Evolutionary conservation across 2,888 invertebrate genomes (phyloP), one percentile per base, ranked within the genome.

Genomic region (Cheilosia variabilis): DNA sequence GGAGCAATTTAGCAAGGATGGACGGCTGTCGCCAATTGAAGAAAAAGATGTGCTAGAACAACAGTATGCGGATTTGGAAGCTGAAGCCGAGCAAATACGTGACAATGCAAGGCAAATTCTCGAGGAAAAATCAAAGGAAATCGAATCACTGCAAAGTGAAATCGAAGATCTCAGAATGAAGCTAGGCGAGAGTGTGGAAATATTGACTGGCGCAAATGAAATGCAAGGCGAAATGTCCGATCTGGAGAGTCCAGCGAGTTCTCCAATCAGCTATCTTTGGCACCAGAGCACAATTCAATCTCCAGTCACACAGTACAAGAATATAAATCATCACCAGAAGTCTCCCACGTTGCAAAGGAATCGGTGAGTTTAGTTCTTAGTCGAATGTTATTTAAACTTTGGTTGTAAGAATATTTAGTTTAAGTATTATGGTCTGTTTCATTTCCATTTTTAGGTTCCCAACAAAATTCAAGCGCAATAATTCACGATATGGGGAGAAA

Each of bases 1-100:
- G 91, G 95, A 96, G 72, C 95, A 96, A 90, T 95, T 95, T 90
- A 94, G 94, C 86, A 93, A 93, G 77, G 93, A 92, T 84, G 93
- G 93, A 6, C 92, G 95, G 22, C 92, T 97, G 79, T 95, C 96
- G 15, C 94, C 96, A n/a, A 96, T 97, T 87, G 95, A 95, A 89
- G 97, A 97, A 92, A 94, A 94, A 73, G 94, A 93, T 71, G 94
- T 94, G 89, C 93, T 96, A 81, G 97, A 96, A 90, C 94, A 95
- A 89, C 94, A 96, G 92, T 95, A 95, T 88, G 93, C 94, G 0
- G 95, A 96, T 89, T 92, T 96, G 15, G 96, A 96, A 90, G 94
- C 94, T 17, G 96, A 96, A 91, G 94, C 94, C 88, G 94, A 95
- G 55, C 93, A 93, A 47, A 82, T 94, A 88, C 94, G 93, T 82